These are phyloP conservation scores for Gallinago solitaria DNA, from an alignment of 2,797 vertebrate species.

Conservation along the genomic window DNA sequence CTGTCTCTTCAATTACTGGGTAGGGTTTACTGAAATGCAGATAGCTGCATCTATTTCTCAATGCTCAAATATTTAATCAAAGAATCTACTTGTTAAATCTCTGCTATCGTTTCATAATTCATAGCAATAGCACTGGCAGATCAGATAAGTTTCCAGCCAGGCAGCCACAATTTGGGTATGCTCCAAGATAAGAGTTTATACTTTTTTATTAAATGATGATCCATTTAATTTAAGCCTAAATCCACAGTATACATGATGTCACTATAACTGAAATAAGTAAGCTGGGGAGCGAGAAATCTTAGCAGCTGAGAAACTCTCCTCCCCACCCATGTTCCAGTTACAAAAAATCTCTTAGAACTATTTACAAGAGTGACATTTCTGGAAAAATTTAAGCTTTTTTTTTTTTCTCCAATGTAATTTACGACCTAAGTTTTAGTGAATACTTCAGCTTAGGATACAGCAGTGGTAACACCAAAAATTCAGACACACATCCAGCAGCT, in stretches of 20 bases:
- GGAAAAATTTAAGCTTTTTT: slow-evolving; percentile 7
- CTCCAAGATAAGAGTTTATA: neutral
- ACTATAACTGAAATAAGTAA: slow-evolving; percentile 62
- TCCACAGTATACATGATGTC: neutral
- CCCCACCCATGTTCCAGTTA: slow-evolving; percentile 66
- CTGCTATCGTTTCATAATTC: slow-evolving; percentile 27
- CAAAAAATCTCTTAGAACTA: slow-evolving; percentile 53
- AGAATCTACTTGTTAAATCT: slow-evolving; percentile 10
- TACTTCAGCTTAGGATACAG: slow-evolving; percentile 40
- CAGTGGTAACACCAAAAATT: slow-evolving; percentile 8
- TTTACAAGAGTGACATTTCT: slow-evolving; percentile 66
- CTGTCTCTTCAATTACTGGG: slow-evolving; percentile 64
- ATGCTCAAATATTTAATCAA: slow-evolving; percentile 52
- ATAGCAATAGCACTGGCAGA: slow-evolving; percentile 15
- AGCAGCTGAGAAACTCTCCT: slow-evolving; percentile 69
- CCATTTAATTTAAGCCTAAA: slow-evolving; percentile 53
- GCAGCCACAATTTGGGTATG: neutral
- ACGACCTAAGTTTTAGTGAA: slow-evolving; percentile 40
- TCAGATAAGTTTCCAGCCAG: slow-evolving; percentile 30
- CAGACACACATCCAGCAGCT: neutral
- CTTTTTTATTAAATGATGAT: slow-evolving; percentile 14
- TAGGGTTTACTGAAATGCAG: slow-evolving; percentile 8
- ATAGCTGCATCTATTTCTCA: slow-evolving; percentile 52
- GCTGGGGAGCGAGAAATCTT: slow-evolving; percentile 35
- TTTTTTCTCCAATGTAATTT: neutral